phyloP scores from a whole-genome alignment of 1,140 invertebrate genomes.

The Zaprionus vittiger region DNA sequence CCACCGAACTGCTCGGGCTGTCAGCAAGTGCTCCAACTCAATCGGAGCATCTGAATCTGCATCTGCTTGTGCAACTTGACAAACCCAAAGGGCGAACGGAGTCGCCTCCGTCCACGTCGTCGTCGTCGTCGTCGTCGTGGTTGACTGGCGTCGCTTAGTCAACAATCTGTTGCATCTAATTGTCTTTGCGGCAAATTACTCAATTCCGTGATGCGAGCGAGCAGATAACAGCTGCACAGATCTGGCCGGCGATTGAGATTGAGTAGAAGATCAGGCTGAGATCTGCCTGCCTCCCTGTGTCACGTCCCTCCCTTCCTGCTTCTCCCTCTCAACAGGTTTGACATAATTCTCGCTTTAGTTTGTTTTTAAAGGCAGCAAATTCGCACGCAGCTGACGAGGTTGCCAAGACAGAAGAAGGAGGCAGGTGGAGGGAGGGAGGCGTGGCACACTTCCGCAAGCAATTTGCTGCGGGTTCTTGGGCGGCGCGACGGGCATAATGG shows the following conservation, averaged over 20 bases:
- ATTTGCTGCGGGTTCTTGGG: conserved; percentile 70
- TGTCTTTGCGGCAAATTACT: conserved; percentile 80
- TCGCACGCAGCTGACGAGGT: conserved; percentile 67
- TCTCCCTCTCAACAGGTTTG: conserved; percentile 65
- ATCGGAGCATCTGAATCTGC: background rate
- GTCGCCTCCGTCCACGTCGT: background rate
- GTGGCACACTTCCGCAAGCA: conserved; percentile 78
- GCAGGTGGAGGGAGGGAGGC: conserved; percentile 28
- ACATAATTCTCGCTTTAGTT: conserved; percentile 81
- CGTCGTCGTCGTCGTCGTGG: too few species aligned
- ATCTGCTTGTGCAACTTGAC: background rate
- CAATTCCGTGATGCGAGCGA: conserved; percentile 64
- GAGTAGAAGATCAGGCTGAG: background rate
- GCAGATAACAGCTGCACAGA: conserved; percentile 42
- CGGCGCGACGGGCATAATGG: conserved; percentile 65
- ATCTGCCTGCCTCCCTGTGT: background rate
- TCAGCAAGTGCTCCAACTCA: conserved; percentile 25
- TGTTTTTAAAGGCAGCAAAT: conserved; percentile 78
- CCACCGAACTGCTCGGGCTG: conserved; percentile 46
- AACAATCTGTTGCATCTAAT: conserved; percentile 82
- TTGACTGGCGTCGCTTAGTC: conserved; percentile 76
- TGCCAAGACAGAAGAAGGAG: conserved; percentile 5
- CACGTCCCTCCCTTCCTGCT: background rate
- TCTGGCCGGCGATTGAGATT: conserved; percentile 20
- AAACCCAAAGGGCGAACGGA: conserved; percentile 48